Percentiles rank a stretch among this genome's conserved stretches.
phyloP scores from a whole-genome alignment of 2,888 invertebrate species.

The Pyrgus malvae region DNA sequence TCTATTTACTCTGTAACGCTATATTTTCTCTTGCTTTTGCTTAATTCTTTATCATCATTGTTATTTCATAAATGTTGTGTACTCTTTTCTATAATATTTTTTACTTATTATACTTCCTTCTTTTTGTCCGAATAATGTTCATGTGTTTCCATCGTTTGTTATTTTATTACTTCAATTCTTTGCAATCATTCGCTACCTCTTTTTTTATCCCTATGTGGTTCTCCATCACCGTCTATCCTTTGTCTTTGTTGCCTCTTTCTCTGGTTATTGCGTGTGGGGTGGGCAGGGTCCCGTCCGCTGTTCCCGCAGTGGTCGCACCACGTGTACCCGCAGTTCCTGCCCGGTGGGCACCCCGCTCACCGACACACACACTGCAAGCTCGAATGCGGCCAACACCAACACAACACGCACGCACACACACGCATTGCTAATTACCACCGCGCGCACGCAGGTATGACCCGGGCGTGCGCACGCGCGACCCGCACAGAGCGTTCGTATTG shows the following conservation, averaged over 20 bases:
- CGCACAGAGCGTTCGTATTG: conserved; percentile 27
- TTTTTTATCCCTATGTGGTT: too few species aligned
- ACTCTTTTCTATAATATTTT: background rate
- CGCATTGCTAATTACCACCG: conserved; percentile 80
- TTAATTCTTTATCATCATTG: conserved; percentile 10
- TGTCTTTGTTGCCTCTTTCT: background rate
- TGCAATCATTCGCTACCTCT: too few species aligned
- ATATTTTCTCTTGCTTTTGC: conserved; percentile 14
- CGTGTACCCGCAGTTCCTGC: conserved; percentile 96
- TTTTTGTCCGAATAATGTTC: too few species aligned
- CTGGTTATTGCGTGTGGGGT: background rate
- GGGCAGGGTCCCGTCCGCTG: conserved; percentile 87
- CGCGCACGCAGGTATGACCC: conserved; percentile 76
- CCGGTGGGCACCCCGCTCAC: conserved; percentile 90
- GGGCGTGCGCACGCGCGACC: conserved; percentile 7
- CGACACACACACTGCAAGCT: conserved; percentile 84
- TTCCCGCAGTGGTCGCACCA: conserved; percentile 98
- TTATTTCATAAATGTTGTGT: background rate
- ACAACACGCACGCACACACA: conserved; percentile 76
- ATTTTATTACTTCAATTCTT: too few species aligned
- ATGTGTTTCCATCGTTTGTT: too few species aligned
- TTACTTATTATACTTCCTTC: too few species aligned
- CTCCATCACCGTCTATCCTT: too few species aligned
- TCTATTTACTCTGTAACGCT: background rate
- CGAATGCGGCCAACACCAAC: conserved; percentile 76